phyloP scores from a whole-genome alignment of 2,888 invertebrate species.

The Phalera bucephala region DNA sequence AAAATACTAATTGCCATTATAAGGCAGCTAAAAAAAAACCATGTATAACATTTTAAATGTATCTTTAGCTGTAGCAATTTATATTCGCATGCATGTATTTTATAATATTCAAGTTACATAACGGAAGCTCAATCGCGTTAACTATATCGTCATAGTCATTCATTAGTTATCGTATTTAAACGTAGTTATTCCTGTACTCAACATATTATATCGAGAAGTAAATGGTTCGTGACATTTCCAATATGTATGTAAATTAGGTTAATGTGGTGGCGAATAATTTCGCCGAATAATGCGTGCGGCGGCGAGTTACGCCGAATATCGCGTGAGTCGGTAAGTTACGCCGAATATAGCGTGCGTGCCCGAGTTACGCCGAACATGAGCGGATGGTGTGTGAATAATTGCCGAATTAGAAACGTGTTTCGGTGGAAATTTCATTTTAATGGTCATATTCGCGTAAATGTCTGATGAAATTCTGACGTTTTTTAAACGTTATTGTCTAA shows the following conservation, averaged over 20 bases:
- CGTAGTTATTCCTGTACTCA: slow-evolving; percentile 61
- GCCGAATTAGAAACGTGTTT: slow-evolving; percentile 20
- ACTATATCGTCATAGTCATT: slow-evolving; percentile 53
- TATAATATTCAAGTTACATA: slow-evolving; percentile 55
- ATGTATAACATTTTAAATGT: background rate
- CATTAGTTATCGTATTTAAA: slow-evolving; percentile 49
- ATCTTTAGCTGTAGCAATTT: slow-evolving; percentile 12
- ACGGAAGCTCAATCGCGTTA: slow-evolving; percentile 55
- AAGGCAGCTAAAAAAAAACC: too few relatives aligned
- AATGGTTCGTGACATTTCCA: slow-evolving; percentile 81
- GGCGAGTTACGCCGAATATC: slow-evolving; percentile 6
- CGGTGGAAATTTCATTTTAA: slow-evolving; percentile 13
- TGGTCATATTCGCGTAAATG: too few relatives aligned
- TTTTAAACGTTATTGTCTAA: too few relatives aligned
- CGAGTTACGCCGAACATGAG: slow-evolving; percentile 6
- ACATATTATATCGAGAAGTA: slow-evolving; percentile 51
- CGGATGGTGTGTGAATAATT: slow-evolving; percentile 7
- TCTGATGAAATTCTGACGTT: too few relatives aligned
- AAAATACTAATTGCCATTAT: too few relatives aligned
- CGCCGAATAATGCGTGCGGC: slow-evolving; percentile 19
- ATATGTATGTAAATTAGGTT: slow-evolving; percentile 56
- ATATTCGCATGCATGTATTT: slow-evolving; percentile 21
- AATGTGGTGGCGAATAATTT: slow-evolving; percentile 19
- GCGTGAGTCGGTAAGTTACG: slow-evolving; percentile 8
- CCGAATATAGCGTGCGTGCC: slow-evolving; percentile 7